phyloP scores from a whole-genome alignment of 2,113 vertebrate species.

The Cryptomyrus ogoouensis region DNA sequence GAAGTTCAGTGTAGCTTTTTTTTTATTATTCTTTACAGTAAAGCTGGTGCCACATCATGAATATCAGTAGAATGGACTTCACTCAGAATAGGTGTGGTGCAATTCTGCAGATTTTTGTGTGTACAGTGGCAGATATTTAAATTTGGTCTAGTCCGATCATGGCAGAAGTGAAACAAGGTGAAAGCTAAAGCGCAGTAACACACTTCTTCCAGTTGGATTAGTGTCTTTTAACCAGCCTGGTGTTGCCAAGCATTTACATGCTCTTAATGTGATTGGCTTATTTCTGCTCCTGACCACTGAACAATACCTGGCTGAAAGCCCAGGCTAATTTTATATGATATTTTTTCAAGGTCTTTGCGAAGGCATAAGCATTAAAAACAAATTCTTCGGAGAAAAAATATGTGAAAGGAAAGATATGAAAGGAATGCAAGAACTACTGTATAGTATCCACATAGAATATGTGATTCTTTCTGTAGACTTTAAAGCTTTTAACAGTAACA shows the following conservation, averaged over 20 bases:
- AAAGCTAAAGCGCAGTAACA: neutral
- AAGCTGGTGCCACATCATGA: neutral
- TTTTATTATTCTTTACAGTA: neutral
- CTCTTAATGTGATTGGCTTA: slow-evolving; percentile 4
- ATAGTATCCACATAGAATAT: neutral
- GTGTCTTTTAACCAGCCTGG: neutral
- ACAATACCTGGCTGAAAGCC: neutral
- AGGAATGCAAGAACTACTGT: neutral
- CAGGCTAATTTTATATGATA: slow-evolving; percentile 20
- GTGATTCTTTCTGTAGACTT: neutral
- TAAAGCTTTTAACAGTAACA: neutral
- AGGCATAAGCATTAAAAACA: neutral
- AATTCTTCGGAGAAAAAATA: neutral
- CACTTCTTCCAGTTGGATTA: neutral
- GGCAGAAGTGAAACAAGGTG: neutral
- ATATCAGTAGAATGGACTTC: neutral
- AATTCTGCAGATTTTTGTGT: neutral
- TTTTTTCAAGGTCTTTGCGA: slow-evolving; percentile 27
- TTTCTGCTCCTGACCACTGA: neutral
- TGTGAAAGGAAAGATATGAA: neutral
- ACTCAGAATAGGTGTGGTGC: neutral
- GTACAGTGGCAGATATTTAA: neutral
- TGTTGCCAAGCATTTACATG: neutral
- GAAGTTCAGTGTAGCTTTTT: neutral
- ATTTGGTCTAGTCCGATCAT: neutral